These are phyloP conservation scores for Harpalus rufipes DNA, from an alignment of 2,888 invertebrate genomes.

Conservation along the genomic window DNA sequence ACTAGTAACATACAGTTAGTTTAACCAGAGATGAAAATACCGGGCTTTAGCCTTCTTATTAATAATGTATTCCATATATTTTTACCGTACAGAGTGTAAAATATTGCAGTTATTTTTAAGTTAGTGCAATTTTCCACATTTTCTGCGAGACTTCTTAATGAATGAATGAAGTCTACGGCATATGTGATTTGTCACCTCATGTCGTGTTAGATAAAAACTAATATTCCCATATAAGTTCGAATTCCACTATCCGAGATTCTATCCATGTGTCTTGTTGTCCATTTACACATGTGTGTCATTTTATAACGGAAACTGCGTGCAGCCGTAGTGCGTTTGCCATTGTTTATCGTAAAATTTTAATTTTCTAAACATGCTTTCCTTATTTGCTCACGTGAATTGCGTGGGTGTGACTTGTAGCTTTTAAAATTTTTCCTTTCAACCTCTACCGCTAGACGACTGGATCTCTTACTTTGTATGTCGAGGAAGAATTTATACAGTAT, in stretches of 20 bases:
- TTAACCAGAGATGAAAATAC: too few relatives aligned
- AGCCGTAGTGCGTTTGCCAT: slow-evolving; percentile 13
- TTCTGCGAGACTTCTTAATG: too few relatives aligned
- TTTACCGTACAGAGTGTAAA: too few relatives aligned
- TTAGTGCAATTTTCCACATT: too few relatives aligned
- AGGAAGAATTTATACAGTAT: too few relatives aligned
- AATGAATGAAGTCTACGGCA: background rate
- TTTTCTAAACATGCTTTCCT: slow-evolving; percentile 52
- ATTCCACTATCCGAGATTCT: background rate
- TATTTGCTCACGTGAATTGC: slow-evolving; percentile 50
- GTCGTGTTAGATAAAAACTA: background rate
- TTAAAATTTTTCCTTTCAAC: slow-evolving; percentile 29
- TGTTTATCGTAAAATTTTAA: slow-evolving; percentile 56
- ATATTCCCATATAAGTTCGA: background rate
- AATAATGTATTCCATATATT: too few relatives aligned
- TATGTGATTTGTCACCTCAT: background rate
- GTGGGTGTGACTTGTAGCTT: slow-evolving; percentile 53
- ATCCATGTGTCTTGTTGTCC: slow-evolving; percentile 3
- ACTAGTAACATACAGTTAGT: too few relatives aligned
- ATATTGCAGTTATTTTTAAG: too few relatives aligned
- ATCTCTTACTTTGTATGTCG: background rate
- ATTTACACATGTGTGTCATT: slow-evolving; percentile 58
- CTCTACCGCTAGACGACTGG: background rate
- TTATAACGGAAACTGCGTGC: slow-evolving; percentile 56
- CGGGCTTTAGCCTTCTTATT: too few relatives aligned